A percentile compares a stretch with the other conserved stretches of the same genome.
Evolutionary conservation across 2,888 invertebrate genomes (phyloP).

Genomic region (Coenonympha glycerion): DNA sequence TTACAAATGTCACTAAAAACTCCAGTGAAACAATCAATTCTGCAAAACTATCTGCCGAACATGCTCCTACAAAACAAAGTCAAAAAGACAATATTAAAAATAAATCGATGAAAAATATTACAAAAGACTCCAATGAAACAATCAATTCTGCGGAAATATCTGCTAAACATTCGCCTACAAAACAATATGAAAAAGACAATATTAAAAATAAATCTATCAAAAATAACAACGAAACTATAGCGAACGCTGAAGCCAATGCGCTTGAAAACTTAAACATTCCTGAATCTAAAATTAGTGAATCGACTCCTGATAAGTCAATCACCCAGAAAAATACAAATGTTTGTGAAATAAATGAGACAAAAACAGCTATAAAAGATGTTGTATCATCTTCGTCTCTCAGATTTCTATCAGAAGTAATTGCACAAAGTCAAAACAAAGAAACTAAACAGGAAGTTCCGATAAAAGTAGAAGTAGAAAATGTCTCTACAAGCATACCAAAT

Average conservation of each 20-base stretch:
- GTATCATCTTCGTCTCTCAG: constrained; percentile 20
- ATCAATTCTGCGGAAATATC: background rate
- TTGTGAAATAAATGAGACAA: constrained; percentile 14
- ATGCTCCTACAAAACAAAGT: too few relatives aligned
- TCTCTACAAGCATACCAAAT: constrained; percentile 22
- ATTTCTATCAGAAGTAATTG: constrained; percentile 3
- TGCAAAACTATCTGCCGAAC: background rate
- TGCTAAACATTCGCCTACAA: background rate
- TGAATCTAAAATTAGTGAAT: constrained; percentile 3
- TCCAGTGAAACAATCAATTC: background rate
- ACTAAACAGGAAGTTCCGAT: background rate
- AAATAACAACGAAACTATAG: constrained; percentile 9
- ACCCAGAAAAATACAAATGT: too few relatives aligned
- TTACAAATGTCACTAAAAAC: background rate
- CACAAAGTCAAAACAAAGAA: background rate
- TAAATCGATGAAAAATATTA: too few relatives aligned
- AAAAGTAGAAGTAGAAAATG: background rate
- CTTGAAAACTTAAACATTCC: constrained; percentile 31
- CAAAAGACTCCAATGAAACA: background rate
- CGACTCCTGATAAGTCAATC: background rate
- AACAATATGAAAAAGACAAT: background rate
- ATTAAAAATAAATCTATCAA: constrained; percentile 7
- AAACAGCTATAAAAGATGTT: constrained; percentile 29
- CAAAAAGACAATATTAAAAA: background rate
- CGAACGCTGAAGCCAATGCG: constrained; percentile 27